Evolutionary conservation across 2,113 vertebrate genomes (phyloP), one percentile per base, ranked within the genome.

Genomic region (Phalacrocorax carbo): DNA sequence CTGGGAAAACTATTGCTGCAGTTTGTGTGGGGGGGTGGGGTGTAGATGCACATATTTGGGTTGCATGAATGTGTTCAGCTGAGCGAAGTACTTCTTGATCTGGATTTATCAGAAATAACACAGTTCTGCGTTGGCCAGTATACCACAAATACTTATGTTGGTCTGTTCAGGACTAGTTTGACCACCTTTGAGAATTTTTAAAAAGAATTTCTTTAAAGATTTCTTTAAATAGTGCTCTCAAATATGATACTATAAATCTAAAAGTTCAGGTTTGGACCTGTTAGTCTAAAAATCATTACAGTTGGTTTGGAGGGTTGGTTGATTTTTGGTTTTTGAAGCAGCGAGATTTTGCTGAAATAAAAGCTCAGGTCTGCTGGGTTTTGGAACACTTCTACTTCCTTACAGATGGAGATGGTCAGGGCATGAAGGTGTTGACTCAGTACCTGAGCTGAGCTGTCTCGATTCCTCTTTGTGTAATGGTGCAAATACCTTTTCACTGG

Each of bases 101-200:
- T 55, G 52, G 51, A 6, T 93, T 84, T 71, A 27, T 79, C 38
- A 60, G 48, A 86, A 91, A 62, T 73, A 75, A 62, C 22, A 29
- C 11, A 19, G n/a, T 84, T 77, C 60, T 91, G 54, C 7, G 1
- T 51, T 90, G 48, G 26, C 32, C 16, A 34, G n/a, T n/a, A 27
- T 3, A 26, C 25, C 6, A n/a, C 20, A 75, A 36, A 71, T 64
- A 55, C 32, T 1, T 18, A 1, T 70, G 36, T 32, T 0, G 0
- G 27, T 76, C 12, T 82, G 13, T 72, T 82, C 30, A 77, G 44
- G 44, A 36, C 40, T 71, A 23, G 17, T 92, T 44, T 80, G 30
- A 76, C 22, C 30, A 52, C 26, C 5, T 44, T 44, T 18, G 27
- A 87, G 52, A 68, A 21, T 25, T 55, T 69, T 44, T 16, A 15